Base-by-base conservation (phyloP, 2,888 invertebrate genomes). In the Cerastis rubricosa region DNA sequence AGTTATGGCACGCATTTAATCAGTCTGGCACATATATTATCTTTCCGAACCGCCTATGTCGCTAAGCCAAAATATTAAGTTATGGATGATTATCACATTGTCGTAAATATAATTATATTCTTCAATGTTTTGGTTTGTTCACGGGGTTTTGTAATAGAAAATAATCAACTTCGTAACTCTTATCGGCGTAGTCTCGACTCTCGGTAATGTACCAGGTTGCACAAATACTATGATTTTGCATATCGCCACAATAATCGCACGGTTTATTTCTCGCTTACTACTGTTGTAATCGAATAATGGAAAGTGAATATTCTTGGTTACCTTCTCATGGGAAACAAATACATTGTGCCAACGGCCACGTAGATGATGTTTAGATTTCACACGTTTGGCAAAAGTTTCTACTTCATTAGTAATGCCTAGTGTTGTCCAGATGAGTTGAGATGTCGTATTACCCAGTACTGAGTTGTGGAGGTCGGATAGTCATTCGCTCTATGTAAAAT, bases 301-400 rank as follows among this genome's bases (percentile, higher is more conserved):
- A 90, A 90, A 90, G 89, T 85, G 85, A 86, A 87, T 85, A 78
- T 80, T 84, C 72, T 74, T 67, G 40, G 84, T 82, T 86, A 77
- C 82, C 87, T 90, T 89, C 90, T 85, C 90, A 89, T 87, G 90
- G 89, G 87, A 88, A 88, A 86, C 87, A 83, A 87, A 81, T 85
- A 84, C 83, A 84, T 83, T 86, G 83, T 85, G 71, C 68, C 85
- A 85, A 80, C 75, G 43, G 43, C 77, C 65, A 70, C 71, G 57
- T 74, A 82, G 79, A 84, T 83, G 75, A 81, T 79, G 74, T 84
- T 76, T 73, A 83, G 71, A 88, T 81, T 84, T 87, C 85, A 86
- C 86, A 87, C 81, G 80, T 74, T 78, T 79, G 59, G 78, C 66
- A 70, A 83, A 79, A 77, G 71, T 78, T 74, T 64, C 65, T 40